Evolutionary conservation across 2,797 vertebrate genomes (phyloP).

Genomic region (Micromesistius poutassou): DNA sequence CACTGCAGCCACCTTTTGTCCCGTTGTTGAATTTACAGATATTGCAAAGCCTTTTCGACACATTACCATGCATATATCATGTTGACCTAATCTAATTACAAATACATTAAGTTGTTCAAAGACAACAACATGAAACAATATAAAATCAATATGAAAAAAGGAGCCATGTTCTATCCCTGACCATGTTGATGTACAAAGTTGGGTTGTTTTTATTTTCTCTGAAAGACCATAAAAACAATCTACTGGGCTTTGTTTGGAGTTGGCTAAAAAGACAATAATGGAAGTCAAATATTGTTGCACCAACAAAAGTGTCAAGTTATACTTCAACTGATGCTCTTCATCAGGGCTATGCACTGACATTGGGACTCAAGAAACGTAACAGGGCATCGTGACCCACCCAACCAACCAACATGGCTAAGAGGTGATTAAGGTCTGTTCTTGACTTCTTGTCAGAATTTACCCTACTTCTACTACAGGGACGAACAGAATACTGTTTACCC

Average conservation of each 20-base stretch:
- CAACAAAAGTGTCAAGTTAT: not conserved
- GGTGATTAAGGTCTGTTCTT: not conserved
- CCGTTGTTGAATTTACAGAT: not conserved
- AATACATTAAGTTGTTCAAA: not conserved
- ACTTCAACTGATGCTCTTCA: not conserved
- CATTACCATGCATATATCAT: not conserved
- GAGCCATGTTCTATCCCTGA: not conserved
- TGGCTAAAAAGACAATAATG: not conserved
- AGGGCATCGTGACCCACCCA: too few species aligned
- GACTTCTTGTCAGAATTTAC: not conserved
- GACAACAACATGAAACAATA: not conserved
- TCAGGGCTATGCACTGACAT: too few species aligned
- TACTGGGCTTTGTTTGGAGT: not conserved
- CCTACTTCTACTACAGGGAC: not conserved
- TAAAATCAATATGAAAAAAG: not conserved
- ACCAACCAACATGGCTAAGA: too few species aligned
- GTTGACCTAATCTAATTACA: not conserved
- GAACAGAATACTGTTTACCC: not conserved
- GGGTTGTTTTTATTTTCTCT: not conserved
- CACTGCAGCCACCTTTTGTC: not conserved
- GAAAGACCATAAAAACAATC: not conserved
- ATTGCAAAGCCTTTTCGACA: not conserved
- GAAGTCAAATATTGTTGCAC: not conserved
- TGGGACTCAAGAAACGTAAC: too few species aligned
- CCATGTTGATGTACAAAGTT: not conserved